Base-by-base conservation (phyloP, 2,888 invertebrate species). In the Calliphora vomitoria region DNA sequence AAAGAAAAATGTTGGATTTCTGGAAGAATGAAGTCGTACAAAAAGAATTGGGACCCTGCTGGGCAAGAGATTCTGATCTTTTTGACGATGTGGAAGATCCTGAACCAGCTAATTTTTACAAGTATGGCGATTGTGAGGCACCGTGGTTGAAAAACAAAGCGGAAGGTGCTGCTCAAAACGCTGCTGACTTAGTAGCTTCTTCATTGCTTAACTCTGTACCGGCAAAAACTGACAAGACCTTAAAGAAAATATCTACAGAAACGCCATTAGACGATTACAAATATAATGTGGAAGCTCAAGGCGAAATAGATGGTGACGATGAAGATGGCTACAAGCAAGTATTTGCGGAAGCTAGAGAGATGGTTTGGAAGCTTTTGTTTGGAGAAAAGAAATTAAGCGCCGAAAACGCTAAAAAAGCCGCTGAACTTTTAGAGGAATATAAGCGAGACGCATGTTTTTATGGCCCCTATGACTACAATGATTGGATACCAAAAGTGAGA, bases 381-480 rank as follows among this genome's bases (percentile, higher is more conserved):
- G 85, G 74, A 4, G 80, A 87, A 69, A 11, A 71, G 8, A 2
- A 64, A 0, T 15, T 85, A 18, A 80, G 20, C 68, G 8, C 15
- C 62, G 80, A 81, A 69, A 62, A 87, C 44, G 18, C 44, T 72
- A 20, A 89, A 88, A 87, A 86, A 18, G 93, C 93, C 0, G 87
- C 87, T 4, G 90, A 91, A 0, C 74, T 93, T 25, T 80, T 93
- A 6, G 88, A 88, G 3, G 90, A 89, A 44, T 90, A 92, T 76
- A 92, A 91, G 50, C 95, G 95, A 4, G 92, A 93, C 83, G 93
- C 93, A 1, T 90, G 92, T 79, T 91, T 91, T 68, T 90, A 90
- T 74, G 90, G 89, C 4, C 92, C 93, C 0, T 91, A 89, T 89
- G 89, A 89, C 0, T 93, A 92, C 74, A 93, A 93, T 58, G 91